phyloP scores from a whole-genome alignment of 2,113 vertebrate genomes.

The Cercocebus atys region DNA sequence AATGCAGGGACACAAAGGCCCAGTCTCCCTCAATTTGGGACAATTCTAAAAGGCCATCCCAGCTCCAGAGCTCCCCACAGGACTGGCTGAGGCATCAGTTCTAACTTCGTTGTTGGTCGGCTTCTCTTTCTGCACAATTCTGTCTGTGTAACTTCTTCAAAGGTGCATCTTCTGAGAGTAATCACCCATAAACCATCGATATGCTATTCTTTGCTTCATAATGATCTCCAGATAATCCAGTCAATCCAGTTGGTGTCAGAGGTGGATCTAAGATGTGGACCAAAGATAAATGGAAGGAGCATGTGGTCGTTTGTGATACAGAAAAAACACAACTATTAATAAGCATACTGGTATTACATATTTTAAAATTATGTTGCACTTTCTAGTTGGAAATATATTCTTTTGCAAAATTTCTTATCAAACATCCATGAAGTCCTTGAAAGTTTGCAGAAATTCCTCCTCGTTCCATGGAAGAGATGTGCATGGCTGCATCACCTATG shows the following conservation, averaged over 20 bases:
- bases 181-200: background rate
- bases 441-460: background rate
- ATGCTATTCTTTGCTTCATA: background rate
- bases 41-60: background rate
- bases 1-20: background rate
- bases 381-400: background rate
- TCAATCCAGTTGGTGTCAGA: background rate
- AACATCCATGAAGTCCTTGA: background rate
- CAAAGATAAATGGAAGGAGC: background rate
- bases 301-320: background rate
- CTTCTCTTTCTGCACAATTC: background rate
- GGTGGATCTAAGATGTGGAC: background rate
- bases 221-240: background rate
- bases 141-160: accelerated
- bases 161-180: background rate
- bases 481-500: accelerated
- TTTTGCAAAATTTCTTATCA: background rate
- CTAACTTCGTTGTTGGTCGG: too few relatives aligned
- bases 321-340: background rate
- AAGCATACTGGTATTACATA: background rate
- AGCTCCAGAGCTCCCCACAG: background rate
- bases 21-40: background rate
- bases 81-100: too few relatives aligned
- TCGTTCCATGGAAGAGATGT: accelerated
- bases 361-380: background rate